Evolutionary conservation across 2,888 invertebrate species (phyloP), one percentile per base, ranked within the genome.

Genomic region (Cybosia mesomella): DNA sequence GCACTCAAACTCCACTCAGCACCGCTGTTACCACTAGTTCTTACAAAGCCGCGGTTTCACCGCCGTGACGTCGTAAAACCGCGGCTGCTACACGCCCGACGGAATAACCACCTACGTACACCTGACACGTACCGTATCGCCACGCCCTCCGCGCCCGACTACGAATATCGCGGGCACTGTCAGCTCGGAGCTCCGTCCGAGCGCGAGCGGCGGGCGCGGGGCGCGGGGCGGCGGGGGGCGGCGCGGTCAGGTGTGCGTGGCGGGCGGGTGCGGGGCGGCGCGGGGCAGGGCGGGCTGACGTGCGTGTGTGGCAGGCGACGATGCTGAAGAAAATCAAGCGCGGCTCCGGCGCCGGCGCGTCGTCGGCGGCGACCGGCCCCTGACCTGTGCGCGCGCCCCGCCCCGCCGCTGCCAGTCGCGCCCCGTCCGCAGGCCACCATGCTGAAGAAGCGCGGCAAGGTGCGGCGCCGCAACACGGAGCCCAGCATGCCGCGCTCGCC

Each of bases 281-380:
- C 75, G 80, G 75, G 78, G 79, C 73, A 83, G 73, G 80, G 79
- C 74, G 74, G 76, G 77, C 73, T 77, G 74, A 87, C 77, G 79
- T 86, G 85, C 87, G 89, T 89, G 88, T 88, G 87, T 89, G 88
- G 90, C 96, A 99, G 99, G 99, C 99, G 93, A 99, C 99, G 95
- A 99, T 99, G 99, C 97, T 99, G 97, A 99, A 99, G 98, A 99
- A 99, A 97, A 97, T 97, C 96, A 99, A 99, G 97, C 98, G 99
- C 96, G 99, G 98, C 96, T 97, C 99, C 87, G 87, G 88, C 85
- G 97, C 95, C 97, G 97, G 95, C 87, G 96, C 96, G 95, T 96
- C 81, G 77, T 73, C 96, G 95, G 96, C 96, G 95, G 96, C 96
- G 95, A 53, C 66, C 15, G 88, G 88, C 87, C 89, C 89, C 88